Percentiles rank a stretch among this genome's conserved stretches.
Conservation (phyloP, 53 echinoderm and acorn worm species). For the Echinarachnius parma region DNA sequence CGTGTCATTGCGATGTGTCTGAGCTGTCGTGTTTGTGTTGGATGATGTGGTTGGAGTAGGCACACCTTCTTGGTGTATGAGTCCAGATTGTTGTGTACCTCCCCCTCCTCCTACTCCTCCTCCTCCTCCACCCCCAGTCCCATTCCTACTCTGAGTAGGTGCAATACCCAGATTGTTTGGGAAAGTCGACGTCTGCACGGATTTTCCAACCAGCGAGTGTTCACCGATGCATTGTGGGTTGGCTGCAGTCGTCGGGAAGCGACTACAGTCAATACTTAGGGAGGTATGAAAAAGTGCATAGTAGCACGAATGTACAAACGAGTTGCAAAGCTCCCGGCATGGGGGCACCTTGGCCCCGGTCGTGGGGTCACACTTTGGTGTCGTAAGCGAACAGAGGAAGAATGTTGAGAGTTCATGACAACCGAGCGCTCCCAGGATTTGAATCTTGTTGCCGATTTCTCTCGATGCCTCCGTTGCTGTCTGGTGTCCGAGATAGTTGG, state of each 20-base stretch:
- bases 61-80: too few relatives aligned
- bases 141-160: too few relatives aligned
- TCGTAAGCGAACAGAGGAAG: slow-evolving; percentile 9
- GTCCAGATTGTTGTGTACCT: too few relatives aligned
- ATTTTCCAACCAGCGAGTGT: neutral
- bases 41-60: too few relatives aligned
- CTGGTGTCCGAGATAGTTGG: slow-evolving; percentile 4
- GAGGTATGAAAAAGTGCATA: neutral
- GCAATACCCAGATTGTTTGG: too few relatives aligned
- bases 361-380: slow-evolving; percentile 3
- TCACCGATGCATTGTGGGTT: slow-evolving; percentile 16
- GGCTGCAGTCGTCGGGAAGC: neutral
- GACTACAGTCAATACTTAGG: neutral
- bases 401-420: slow-evolving; percentile 13
- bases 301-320: neutral
- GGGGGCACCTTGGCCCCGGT: slow-evolving; percentile 5
- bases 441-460: neutral
- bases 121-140: too few relatives aligned
- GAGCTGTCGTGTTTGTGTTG: neutral
- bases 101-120: too few relatives aligned
- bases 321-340: slow-evolving; percentile 13
- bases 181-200: neutral
- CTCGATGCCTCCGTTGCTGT: neutral
- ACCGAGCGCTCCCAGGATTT: neutral
- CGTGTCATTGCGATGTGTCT: too few relatives aligned